These are phyloP conservation scores for Brachionus rotundiformis DNA, from an alignment of 1,140 invertebrate genomes.

Conservation along the genomic window DNA sequence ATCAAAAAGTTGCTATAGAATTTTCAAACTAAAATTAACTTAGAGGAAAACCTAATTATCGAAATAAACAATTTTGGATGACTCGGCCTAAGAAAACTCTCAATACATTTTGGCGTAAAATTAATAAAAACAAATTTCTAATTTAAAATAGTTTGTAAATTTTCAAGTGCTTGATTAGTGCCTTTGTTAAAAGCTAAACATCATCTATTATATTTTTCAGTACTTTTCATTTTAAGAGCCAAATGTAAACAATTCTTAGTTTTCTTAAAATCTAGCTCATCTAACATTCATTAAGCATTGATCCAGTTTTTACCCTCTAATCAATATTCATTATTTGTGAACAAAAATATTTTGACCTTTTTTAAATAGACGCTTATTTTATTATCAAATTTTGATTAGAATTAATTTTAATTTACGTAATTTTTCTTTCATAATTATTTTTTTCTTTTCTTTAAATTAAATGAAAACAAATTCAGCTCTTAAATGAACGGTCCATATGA, in stretches of 20 bases:
- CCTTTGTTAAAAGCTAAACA: background rate
- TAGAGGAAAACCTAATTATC: background rate
- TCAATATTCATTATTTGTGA: background rate
- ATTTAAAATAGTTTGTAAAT: background rate
- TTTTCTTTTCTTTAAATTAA: background rate
- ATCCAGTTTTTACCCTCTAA: background rate
- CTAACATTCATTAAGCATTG: background rate
- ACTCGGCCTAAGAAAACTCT: background rate
- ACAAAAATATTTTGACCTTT: background rate
- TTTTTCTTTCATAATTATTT: background rate
- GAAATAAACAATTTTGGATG: background rate
- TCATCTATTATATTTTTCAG: background rate
- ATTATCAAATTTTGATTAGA: background rate
- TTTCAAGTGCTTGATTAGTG: background rate
- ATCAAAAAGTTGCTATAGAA: slow-evolving; percentile 14
- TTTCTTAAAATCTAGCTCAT: slow-evolving; percentile 19
- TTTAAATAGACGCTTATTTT: background rate
- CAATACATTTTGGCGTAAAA: background rate
- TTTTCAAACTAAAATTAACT: background rate
- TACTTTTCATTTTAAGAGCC: background rate
- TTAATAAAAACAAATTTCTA: background rate
- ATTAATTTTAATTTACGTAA: background rate
- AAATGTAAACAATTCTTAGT: background rate
- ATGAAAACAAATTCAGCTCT: background rate
- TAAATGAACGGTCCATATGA: background rate